These are phyloP conservation scores for Disparrhopalites patrizii DNA, from an alignment of 2,888 invertebrate species.

Conservation along the genomic window DNA sequence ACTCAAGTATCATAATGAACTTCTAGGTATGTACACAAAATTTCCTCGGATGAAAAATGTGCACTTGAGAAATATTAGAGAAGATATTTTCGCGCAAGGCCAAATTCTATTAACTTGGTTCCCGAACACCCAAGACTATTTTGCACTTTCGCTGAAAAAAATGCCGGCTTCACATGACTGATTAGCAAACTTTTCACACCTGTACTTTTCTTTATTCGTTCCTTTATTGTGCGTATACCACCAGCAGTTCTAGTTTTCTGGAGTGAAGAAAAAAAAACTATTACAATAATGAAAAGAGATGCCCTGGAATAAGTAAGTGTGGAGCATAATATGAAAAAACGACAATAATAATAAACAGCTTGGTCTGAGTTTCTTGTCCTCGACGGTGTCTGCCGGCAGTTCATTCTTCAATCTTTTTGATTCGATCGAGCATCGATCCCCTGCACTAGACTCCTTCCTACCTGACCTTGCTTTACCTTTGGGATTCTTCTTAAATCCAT, in stretches of 20 bases:
- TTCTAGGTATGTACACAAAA: neutral
- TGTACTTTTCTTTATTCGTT: no score
- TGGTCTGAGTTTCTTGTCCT: conserved; percentile 2
- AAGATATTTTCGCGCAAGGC: neutral
- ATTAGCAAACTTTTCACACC: conserved; percentile 5
- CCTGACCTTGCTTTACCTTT: conserved; percentile 22
- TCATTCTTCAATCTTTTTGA: neutral
- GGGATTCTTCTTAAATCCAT: no score
- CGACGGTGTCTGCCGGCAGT: no score
- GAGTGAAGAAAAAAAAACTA: no score
- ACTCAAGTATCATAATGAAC: no score
- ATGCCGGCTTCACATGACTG: conserved; percentile 7
- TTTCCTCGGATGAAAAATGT: no score
- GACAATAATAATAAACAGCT: conserved; percentile 2
- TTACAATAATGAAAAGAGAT: no score
- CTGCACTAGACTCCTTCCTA: neutral
- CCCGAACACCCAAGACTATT: no score
- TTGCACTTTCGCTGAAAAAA: conserved; percentile 1
- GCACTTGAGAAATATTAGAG: conserved; percentile 4
- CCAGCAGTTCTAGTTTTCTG: no score
- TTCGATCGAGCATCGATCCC: conserved; percentile 12
- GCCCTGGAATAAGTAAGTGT: no score
- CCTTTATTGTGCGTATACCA: no score
- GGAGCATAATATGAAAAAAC: no score
- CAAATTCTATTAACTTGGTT: neutral